Base-by-base conservation (phyloP, 2,797 vertebrate species). In the Neosalanx taihuensis region DNA sequence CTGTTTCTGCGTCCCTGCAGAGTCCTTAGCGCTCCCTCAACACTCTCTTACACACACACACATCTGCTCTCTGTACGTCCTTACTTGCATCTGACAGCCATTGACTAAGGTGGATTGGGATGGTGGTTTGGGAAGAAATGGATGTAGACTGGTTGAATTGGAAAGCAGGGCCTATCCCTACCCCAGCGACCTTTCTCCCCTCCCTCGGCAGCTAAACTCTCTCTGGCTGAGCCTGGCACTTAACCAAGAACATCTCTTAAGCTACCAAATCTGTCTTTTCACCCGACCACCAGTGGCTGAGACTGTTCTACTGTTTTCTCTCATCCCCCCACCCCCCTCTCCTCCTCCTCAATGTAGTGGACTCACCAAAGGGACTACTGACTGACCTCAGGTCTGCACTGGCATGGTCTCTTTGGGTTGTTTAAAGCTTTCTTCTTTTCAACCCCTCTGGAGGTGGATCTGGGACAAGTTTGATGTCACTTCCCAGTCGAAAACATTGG, bases 121-220 rank as follows among this genome's bases (percentile, higher is more conserved):
- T 30, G 57, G 80, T 77, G 79, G 77, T 23, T 81, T 77, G 68
- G 63, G 72, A 46, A 46, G 41, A 12, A 13, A 7, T 46, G 41
- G 80, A 71, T 73, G 76, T 76, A 35, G 75, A 85, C 83, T 81
- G 79, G 73, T 76, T 13, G 63, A 46, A 77, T 37, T 66, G 18
- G 23, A 60, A 57, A 72, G 67, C 41, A 75, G 76, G 72, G 69
- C 73, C 0, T 31, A 23, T 62, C 15, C 73, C 77, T 69, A 81
- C 83, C 37, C 88, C 77, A 78, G 41, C 41, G 41, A 46, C 41
- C 3, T 46, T 46, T 46, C 41, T 46, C 84, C 79, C 78, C 80
- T 87, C 87, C 75, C 75, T 86, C 68, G 91, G 92, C 91, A 93
- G 93, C 93, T 94, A 90, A 78, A 72, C 79, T 84, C 82, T 67